Conservation (phyloP, 1,140 invertebrate genomes). For the Pseudomyrmex sp. region DNA sequence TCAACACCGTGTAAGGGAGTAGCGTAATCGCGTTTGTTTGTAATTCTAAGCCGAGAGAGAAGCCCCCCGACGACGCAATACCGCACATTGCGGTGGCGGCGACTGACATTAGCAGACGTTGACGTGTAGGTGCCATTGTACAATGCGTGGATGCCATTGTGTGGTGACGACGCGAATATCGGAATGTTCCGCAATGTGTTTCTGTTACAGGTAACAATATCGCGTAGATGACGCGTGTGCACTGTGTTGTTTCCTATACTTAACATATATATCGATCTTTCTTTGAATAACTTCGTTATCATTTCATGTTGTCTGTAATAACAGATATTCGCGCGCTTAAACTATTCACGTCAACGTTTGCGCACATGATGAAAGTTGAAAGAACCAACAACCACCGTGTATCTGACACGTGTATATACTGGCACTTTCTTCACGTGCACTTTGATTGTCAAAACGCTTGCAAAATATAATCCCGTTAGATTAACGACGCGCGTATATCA, state of each 20-base stretch:
- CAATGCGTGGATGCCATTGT: conserved; percentile 60
- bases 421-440: background rate
- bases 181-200: conserved; percentile 54
- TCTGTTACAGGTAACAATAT: background rate
- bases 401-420: background rate
- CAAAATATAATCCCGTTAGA: background rate
- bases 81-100: conserved; percentile 65
- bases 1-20: conserved; percentile 56
- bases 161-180: conserved; percentile 52
- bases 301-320: background rate
- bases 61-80: conserved; percentile 70
- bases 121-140: conserved; percentile 54
- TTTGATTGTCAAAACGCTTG: background rate
- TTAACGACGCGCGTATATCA: background rate
- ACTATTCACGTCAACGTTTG: background rate
- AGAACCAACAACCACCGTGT: background rate
- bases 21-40: conserved; percentile 80
- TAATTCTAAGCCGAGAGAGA: conserved; percentile 80
- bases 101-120: conserved; percentile 58
- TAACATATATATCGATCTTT: too few species aligned
- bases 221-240: background rate
- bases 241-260: conserved; percentile 41
- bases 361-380: background rate
- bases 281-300: background rate
- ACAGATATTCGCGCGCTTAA: background rate